Base-by-base conservation (phyloP, 2,113 vertebrate genomes). In the Eulemur macaco region DNA sequence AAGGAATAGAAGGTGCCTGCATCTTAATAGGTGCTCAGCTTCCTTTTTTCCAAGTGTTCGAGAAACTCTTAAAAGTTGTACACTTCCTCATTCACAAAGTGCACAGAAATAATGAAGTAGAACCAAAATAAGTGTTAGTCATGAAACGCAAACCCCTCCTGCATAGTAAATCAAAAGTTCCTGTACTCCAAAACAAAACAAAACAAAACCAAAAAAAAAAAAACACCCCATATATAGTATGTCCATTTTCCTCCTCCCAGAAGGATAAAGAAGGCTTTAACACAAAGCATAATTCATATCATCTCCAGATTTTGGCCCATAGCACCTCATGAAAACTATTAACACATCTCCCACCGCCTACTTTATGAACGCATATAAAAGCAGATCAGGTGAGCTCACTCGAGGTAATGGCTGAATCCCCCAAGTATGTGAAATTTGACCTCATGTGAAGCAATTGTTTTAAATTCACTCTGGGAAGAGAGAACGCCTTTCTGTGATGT, bases 281-380 rank as follows among this genome's bases (percentile, higher is more conserved):
- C 69, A 95, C 96, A 88, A 92, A 91, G 82, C 88, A 96, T 96
- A 97, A 97, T 97, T 98, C 96, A 97, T 97, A 98, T 97, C 96
- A 96, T 96, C 95, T 96, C 97, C 95, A 97, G 95, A 97, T 96
- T 91, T 90, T 39, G 56, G 94, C 73, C 96, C 82, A 34, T 89
- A 89, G 96, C 97, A 97, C 97, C 97, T 97, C 97, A 96, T 97
- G 97, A 98, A 97, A 97, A 89, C 97, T 97, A 98, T 98, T 97
- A 98, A 97, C 97, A 97, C 97, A 96, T 98, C 96, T 95, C 95
- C 96, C 82, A 90, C 91, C 56, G 73, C 97, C 97, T 97, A 77
- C 91, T 97, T 97, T 97, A 98, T 98, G 97, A 98, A 97, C 93
- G 52, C 56, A 52, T 92, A 95, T 96, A 97, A 97, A 97, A 96